Evolutionary conservation across 2,113 vertebrate genomes (phyloP), one percentile per base, ranked within the genome.

Genomic region (Trogon melanurus): DNA sequence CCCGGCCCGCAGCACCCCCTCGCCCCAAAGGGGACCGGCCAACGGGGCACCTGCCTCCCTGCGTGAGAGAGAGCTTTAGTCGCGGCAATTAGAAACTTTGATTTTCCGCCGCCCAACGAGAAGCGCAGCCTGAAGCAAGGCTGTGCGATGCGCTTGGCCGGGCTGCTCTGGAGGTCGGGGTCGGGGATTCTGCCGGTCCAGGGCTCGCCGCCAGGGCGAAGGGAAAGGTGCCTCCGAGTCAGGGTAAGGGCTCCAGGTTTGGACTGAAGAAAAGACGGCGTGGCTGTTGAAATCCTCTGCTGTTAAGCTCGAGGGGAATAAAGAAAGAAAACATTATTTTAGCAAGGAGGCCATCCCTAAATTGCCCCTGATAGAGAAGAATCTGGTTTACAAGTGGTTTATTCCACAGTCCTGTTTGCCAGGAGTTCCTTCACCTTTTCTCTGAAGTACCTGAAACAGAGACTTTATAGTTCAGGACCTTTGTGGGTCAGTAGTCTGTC

Each of bases 221-320:
- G 32, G 36, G 51, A 26, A 61, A 79, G 36, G 36, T 13, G 44
- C 9, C 14, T 25, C 16, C 14, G 20, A 30, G 27, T 54, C 45
- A n/a, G 27, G 27, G 61, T 6, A 25, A 69, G 23, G 16, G 56
- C 47, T 25, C 62, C 16, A 7, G 50, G n/a, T 18, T 19, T 17
- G 70, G 56, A 5, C 58, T 14, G 45, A 20, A 47, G 45, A 30
- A 21, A 58, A 32, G 32, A 4, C 7, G 12, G 25, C 0, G 8
- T 11, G 41, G 23, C 19, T 38, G 23, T 13, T 12, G 16, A 57
- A n/a, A 14, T 25, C 17, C 29, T 57, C 61, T 0, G 1, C 51
- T 36, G 13, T 22, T 25, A 10, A 1, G 0, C 13, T 71, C 15
- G 8, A 20, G 5, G 15, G 13, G 7, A 29, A 9, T 19, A 44